Evolutionary conservation across 2,888 invertebrate genomes (phyloP).

Genomic region (Philhelius pedissequus): DNA sequence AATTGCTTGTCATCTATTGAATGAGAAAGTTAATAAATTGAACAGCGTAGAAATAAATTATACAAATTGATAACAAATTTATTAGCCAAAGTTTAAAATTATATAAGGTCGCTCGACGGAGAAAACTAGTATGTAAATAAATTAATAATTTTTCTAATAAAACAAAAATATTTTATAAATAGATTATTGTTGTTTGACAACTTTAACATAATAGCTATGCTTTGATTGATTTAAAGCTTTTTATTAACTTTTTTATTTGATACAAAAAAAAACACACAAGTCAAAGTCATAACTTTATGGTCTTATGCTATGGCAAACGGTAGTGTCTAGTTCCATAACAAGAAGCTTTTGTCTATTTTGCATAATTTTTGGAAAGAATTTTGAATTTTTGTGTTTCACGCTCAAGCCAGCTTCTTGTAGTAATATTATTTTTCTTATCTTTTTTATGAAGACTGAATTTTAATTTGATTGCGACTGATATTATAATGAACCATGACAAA

Average conservation of each 20-base stretch:
- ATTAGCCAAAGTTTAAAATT: not conserved
- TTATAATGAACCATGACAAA: not conserved
- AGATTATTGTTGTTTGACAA: not conserved
- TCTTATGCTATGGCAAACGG: not conserved
- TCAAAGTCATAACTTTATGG: no score
- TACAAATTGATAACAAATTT: no score
- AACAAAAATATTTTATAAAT: not conserved
- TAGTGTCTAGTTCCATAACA: not conserved
- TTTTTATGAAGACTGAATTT: not conserved
- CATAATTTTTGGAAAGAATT: not conserved
- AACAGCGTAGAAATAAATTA: not conserved
- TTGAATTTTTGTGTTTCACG: not conserved
- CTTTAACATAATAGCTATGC: no score
- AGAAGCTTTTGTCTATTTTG: not conserved
- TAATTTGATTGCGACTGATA: not conserved
- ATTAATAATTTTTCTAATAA: no score
- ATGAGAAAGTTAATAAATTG: not conserved
- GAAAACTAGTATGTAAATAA: no score
- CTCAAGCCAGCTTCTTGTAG: no score
- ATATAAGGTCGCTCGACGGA: no score
- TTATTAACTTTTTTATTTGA: not conserved
- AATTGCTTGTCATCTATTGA: not conserved
- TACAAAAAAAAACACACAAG: no score
- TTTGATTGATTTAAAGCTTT: not conserved
- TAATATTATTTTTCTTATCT: no score